Evolutionary conservation across 2,113 vertebrate species (phyloP).

Genomic region (Procapra przewalskii): DNA sequence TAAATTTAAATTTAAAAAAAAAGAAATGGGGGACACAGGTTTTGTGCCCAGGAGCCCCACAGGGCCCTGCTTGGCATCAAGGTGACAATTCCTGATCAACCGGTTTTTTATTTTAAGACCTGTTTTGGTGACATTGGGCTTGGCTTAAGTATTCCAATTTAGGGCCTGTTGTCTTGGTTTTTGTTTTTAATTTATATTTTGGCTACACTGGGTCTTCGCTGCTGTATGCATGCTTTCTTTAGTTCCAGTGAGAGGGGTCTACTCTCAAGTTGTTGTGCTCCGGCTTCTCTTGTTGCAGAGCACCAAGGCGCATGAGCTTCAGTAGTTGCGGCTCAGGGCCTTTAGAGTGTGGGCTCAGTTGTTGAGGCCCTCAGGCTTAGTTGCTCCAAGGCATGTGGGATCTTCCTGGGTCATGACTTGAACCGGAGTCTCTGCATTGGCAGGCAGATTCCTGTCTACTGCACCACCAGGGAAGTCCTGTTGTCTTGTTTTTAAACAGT

Average conservation of each 20-base stretch:
- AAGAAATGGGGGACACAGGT: not conserved
- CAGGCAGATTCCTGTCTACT: not conserved
- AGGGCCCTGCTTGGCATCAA: not conserved
- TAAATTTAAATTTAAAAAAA: no score
- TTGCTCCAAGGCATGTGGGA: not conserved
- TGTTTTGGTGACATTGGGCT: not conserved
- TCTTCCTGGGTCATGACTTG: not conserved
- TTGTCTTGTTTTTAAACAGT: not conserved
- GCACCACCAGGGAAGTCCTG: not conserved
- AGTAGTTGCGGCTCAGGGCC: not conserved
- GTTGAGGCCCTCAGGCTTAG: not conserved
- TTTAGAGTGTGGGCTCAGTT: not conserved
- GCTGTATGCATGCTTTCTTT: not conserved
- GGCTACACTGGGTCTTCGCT: not conserved
- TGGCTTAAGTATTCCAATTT: not conserved
- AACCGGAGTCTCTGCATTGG: not conserved
- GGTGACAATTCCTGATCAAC: not conserved
- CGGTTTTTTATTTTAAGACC: not conserved
- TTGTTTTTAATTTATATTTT: not conserved
- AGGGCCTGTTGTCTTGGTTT: not conserved
- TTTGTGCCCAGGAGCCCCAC: not conserved
- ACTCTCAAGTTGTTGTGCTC: not conserved
- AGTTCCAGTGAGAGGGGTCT: not conserved
- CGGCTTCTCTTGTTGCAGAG: not conserved
- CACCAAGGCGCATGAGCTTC: rapidly evolving